Evolutionary conservation across 2,113 vertebrate species (phyloP).

Genomic region (Microcebus lehilahytsara): DNA sequence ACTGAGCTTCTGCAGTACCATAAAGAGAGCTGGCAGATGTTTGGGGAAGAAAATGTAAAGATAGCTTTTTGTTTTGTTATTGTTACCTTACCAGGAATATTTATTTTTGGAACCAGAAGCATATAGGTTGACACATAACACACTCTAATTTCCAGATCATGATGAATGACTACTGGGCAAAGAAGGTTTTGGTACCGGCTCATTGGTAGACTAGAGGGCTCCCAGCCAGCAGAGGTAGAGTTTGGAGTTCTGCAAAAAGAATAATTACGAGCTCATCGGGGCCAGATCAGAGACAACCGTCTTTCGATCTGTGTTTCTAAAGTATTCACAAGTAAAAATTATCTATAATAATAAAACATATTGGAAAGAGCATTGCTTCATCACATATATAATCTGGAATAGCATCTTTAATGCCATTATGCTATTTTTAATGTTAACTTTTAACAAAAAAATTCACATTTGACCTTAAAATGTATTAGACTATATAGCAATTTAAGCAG

Average conservation of each 20-base stretch:
- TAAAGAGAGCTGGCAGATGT: neutral
- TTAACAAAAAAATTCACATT: neutral
- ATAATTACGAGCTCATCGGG: neutral
- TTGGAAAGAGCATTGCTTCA: neutral
- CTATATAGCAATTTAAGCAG: neutral
- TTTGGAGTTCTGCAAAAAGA: neutral
- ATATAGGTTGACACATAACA: neutral
- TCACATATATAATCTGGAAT: neutral
- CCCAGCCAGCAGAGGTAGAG: neutral
- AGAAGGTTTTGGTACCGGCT: neutral
- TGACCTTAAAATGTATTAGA: neutral
- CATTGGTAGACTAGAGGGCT: neutral
- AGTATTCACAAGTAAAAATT: neutral
- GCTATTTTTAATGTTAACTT: neutral
- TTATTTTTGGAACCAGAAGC: neutral
- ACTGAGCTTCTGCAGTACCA: neutral
- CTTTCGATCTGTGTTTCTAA: neutral
- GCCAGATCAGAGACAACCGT: neutral
- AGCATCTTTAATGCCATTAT: neutral
- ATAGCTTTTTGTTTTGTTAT: neutral
- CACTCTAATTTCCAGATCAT: neutral
- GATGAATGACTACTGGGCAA: neutral
- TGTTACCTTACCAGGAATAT: neutral
- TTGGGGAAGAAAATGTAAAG: neutral
- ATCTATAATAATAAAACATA: neutral